Base-by-base conservation (phyloP, 2,797 vertebrate species). In the Liparis tanakae region DNA sequence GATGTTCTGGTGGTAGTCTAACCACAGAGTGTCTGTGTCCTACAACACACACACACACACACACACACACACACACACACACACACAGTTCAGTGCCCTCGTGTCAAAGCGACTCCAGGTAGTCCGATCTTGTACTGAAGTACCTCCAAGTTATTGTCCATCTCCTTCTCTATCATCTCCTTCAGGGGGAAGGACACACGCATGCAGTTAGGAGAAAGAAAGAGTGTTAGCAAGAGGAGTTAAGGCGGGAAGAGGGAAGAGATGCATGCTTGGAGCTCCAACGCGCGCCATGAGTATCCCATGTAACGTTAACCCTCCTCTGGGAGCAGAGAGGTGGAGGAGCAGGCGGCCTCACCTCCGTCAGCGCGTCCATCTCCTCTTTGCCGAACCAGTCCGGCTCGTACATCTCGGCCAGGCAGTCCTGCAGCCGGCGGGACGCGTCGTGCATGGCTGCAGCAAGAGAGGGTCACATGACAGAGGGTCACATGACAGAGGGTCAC, bases 341-440 rank as follows among this genome's bases (percentile, higher is more conserved):
- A 55, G 25, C 14, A 33, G 14, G 22, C 25, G 6, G 17, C 70
- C 94, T 95, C 89, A 99, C 98, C 96, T 99, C 97, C 5, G 92
- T 93, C 58, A 98, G 87, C 53, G 95, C 89, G 85, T 95, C 96
- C 18, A 97, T 94, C 69, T 98, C 96, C 20, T 97, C 97, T 88
- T 96, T 97, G 53, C 98, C 98, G n/a, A 97, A 96, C 98, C 98
- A 99, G 0, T 98, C 98, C 0, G 97, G 96, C 63, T 99, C 98
- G 25, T 98, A 99, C 86, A 98, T 95, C 58, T 99, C 98, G 55
- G 96, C 96, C 85, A 99, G 93, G 89, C 97, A 99, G 80, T 98
- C 97, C 9, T 95, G 96, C 78, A 99, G 94, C 88, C 95, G 96
- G 92, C 97, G 98, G 17, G 97, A 97, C 15, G 97, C 95, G 9